These are phyloP conservation scores for Mus pahari DNA, from an alignment of 2,113 vertebrate species.

Conservation along the genomic window DNA sequence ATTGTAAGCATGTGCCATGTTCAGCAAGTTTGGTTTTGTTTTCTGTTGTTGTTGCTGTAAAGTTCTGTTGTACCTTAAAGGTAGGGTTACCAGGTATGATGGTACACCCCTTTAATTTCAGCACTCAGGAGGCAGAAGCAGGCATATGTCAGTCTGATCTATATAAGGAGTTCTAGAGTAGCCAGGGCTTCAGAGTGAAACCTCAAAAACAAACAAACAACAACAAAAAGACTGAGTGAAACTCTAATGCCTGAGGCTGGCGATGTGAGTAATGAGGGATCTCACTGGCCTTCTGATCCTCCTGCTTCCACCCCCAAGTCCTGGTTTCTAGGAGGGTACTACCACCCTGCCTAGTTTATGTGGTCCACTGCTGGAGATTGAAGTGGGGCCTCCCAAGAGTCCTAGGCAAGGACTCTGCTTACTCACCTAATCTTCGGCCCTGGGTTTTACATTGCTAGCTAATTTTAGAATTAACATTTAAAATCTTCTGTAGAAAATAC, in stretches of 20 bases:
- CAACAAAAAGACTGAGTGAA: too few relatives aligned
- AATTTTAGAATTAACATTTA: conserved; percentile 42
- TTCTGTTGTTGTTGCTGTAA: not conserved
- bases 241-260: too few relatives aligned
- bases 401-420: not conserved
- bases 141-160: not conserved
- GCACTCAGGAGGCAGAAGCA: not conserved
- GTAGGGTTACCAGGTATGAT: not conserved
- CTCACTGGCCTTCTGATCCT: not conserved
- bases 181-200: not conserved
- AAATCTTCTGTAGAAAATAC: conserved; percentile 8
- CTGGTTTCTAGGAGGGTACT: not conserved
- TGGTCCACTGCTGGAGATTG: not conserved
- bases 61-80: not conserved
- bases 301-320: not conserved
- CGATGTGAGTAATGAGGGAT: not conserved
- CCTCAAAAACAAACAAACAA: not conserved
- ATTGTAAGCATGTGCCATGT: not conserved
- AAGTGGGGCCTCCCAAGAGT: not conserved
- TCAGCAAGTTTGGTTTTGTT: not conserved
- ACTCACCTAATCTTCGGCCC: not conserved
- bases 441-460: not conserved
- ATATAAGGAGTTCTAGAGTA: not conserved
- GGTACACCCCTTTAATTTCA: not conserved
- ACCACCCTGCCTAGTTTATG: not conserved